phyloP scores from a whole-genome alignment of 2,888 invertebrate genomes.

The Andrena bicolor region DNA sequence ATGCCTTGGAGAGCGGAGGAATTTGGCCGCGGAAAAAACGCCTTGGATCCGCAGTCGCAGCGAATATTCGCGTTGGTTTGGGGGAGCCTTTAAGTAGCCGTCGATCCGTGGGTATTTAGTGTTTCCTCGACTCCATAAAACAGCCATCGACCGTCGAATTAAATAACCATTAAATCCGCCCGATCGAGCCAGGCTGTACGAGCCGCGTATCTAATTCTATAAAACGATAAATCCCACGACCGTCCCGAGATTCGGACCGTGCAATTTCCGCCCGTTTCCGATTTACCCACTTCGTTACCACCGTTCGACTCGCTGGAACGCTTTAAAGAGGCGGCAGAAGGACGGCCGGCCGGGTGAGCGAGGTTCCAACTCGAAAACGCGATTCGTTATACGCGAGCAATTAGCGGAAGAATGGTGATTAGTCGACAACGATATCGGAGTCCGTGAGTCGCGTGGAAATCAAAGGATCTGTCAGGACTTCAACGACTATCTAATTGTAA shows the following conservation, averaged over 20 bases:
- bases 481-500: conserved; percentile 45
- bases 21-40: too few species aligned
- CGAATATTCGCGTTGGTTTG: too few species aligned
- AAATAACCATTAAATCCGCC: conserved; percentile 33
- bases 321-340: conserved; percentile 44
- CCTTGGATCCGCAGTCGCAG: too few species aligned
- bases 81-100: too few species aligned
- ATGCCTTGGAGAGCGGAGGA: too few species aligned
- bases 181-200: background rate
- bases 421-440: conserved; percentile 62
- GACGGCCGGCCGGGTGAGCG: background rate
- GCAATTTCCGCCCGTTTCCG: conserved; percentile 56
- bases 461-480: conserved; percentile 50
- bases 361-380: conserved; percentile 43
- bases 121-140: background rate
- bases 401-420: conserved; percentile 65
- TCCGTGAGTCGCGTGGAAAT: conserved; percentile 55
- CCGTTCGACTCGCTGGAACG: conserved; percentile 11
- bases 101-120: background rate
- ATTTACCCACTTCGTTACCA: conserved; percentile 41
- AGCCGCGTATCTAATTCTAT: conserved; percentile 47
- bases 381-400: conserved; percentile 63
- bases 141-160: conserved; percentile 17
- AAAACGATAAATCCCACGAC: conserved; percentile 46
- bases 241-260: conserved; percentile 46